These are phyloP conservation scores for Scolopax rusticola DNA, from an alignment of 2,797 vertebrate species.

Conservation along the genomic window DNA sequence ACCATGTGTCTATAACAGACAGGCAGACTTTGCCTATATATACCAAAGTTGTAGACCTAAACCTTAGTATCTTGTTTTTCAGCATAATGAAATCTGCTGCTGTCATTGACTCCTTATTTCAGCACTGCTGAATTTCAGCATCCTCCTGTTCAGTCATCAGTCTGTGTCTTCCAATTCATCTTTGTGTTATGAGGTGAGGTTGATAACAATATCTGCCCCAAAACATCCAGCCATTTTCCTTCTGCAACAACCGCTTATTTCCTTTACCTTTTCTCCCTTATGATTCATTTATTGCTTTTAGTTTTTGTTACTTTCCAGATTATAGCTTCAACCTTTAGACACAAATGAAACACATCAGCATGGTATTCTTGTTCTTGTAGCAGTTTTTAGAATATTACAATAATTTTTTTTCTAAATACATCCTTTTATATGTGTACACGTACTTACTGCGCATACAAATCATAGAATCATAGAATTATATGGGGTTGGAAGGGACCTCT, in stretches of 20 bases:
- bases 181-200: background rate
- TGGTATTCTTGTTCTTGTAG: background rate
- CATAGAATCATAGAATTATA: no score
- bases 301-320: background rate
- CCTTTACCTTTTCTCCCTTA: background rate
- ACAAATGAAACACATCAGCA: background rate
- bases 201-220: background rate
- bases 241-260: background rate
- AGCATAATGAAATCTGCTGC: background rate
- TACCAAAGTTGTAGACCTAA: background rate
- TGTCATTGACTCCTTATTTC: background rate
- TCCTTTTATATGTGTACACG: background rate
- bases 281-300: background rate
- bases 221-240: background rate
- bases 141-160: background rate
- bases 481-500: no score
- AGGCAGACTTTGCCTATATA: background rate
- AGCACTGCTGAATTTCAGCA: background rate
- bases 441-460: background rate
- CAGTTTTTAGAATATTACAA: background rate
- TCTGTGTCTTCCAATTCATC: background rate
- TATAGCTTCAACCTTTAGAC: background rate
- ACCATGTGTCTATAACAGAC: background rate
- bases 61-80: background rate
- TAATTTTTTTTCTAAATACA: background rate